phyloP scores from a whole-genome alignment of 1,140 invertebrate species.

The Hylyphantes graminicola region DNA sequence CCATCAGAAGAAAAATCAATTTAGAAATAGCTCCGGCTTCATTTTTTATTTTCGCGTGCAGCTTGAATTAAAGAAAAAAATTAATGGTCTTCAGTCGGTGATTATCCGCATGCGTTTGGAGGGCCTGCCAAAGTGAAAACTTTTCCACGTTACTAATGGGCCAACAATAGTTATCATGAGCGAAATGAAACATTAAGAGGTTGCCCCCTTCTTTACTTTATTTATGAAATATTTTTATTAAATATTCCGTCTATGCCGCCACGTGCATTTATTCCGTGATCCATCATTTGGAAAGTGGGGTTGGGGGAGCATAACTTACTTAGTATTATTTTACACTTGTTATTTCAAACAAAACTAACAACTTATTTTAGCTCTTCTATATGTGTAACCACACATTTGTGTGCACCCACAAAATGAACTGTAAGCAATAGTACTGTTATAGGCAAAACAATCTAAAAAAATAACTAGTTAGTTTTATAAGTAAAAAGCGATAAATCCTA shows the following conservation, averaged over 20 bases:
- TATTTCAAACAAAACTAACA: too few species aligned
- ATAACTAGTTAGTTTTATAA: too few species aligned
- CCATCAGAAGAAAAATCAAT: not conserved
- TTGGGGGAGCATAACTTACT: not conserved
- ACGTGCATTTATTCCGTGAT: conserved; percentile 10
- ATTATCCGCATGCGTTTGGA: not conserved
- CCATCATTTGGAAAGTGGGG: conserved; percentile 2
- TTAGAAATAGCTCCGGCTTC: not conserved
- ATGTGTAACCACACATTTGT: too few species aligned
- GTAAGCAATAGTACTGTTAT: too few species aligned
- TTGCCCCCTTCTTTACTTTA: not conserved
- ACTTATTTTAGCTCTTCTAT: too few species aligned
- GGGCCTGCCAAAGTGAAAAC: conserved; percentile 21
- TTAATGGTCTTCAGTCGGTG: conserved; percentile 37
- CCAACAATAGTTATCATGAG: conserved; percentile 34
- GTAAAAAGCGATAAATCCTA: too few species aligned
- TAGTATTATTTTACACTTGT: not conserved
- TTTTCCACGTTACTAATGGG: conserved; percentile 35
- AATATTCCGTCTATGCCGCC: not conserved
- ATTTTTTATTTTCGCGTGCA: too few species aligned
- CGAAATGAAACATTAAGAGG: conserved; percentile 37
- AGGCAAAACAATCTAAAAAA: too few species aligned
- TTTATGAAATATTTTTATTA: conserved; percentile 41
- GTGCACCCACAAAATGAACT: too few species aligned
- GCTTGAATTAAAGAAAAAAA: conserved; percentile 2